phyloP scores from a whole-genome alignment of 2,888 invertebrate genomes.

The Torymus aiolomorphi region DNA sequence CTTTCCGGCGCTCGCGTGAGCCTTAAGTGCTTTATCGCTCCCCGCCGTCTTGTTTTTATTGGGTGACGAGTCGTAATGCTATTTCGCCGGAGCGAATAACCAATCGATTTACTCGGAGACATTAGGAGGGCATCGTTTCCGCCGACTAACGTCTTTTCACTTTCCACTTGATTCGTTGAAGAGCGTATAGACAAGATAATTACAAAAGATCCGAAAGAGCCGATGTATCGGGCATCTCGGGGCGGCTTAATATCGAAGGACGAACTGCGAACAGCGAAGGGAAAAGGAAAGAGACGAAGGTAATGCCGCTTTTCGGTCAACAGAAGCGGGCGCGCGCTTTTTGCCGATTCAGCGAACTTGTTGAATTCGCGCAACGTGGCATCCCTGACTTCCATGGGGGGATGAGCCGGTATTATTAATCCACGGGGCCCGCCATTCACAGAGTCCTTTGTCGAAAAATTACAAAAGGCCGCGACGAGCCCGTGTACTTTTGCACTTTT shows the following conservation, averaged over 20 bases:
- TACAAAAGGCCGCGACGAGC: slow-evolving; percentile 44
- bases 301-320: slow-evolving; percentile 50
- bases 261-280: slow-evolving; percentile 56
- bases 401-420: slow-evolving; percentile 75
- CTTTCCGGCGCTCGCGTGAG: slow-evolving; percentile 60
- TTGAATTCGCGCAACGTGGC: slow-evolving; percentile 68
- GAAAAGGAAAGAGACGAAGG: too few relatives aligned
- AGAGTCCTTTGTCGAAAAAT: slow-evolving; percentile 42
- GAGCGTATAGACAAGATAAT: too few relatives aligned
- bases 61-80: slow-evolving; percentile 72
- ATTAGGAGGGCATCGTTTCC: slow-evolving; percentile 65
- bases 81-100: slow-evolving; percentile 72
- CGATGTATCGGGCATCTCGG: too few relatives aligned
- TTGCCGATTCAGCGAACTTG: slow-evolving; percentile 71
- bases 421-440: slow-evolving; percentile 56
- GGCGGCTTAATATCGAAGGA: slow-evolving; percentile 42
- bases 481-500: slow-evolving; percentile 29
- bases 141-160: slow-evolving; percentile 26
- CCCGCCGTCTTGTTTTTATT: slow-evolving; percentile 71
- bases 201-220: too few relatives aligned
- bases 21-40: slow-evolving; percentile 73
- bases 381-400: slow-evolving; percentile 61
- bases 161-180: neutral
- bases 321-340: slow-evolving; percentile 60
- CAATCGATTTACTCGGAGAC: slow-evolving; percentile 70